Conservation (phyloP, 92 coral and sea anemone species). For the Porites cylindrica region DNA sequence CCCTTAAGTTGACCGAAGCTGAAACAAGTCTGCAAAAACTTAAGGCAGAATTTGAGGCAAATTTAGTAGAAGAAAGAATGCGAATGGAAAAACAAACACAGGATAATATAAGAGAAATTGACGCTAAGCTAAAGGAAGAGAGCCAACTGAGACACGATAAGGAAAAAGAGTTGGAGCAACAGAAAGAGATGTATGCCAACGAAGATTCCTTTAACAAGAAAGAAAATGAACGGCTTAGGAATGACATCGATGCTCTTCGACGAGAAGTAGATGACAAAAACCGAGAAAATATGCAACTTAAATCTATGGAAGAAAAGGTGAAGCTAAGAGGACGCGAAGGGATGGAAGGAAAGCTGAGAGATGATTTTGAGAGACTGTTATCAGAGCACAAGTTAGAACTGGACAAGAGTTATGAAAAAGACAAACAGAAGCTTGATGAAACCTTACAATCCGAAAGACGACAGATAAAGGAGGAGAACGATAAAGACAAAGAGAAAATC, state of each 20-base stretch:
- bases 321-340: slow-evolving; percentile 84
- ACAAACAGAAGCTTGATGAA: slow-evolving; percentile 81
- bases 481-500: slow-evolving; percentile 67
- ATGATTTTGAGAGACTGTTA: slow-evolving; percentile 88
- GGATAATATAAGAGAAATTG: slow-evolving; percentile 67
- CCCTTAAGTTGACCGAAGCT: slow-evolving; percentile 59
- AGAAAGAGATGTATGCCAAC: slow-evolving; percentile 53
- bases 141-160: slow-evolving; percentile 58
- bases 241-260: slow-evolving; percentile 72
- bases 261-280: slow-evolving; percentile 80
- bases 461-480: slow-evolving; percentile 73
- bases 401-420: slow-evolving; percentile 69
- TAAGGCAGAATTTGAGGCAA: slow-evolving; percentile 72
- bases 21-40: slow-evolving; percentile 71
- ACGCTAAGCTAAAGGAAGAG: slow-evolving; percentile 71
- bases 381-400: slow-evolving; percentile 82
- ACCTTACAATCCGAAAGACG: slow-evolving; percentile 72
- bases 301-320: slow-evolving; percentile 74
- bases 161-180: slow-evolving; percentile 66
- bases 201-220: slow-evolving; percentile 58
- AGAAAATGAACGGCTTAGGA: slow-evolving; percentile 69
- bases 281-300: slow-evolving; percentile 65
- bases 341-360: slow-evolving; percentile 84
- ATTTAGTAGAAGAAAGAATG: slow-evolving; percentile 60
- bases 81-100: slow-evolving; percentile 63